phyloP scores from a whole-genome alignment of 2,888 invertebrate species.

The Scaeva pyrastri region DNA sequence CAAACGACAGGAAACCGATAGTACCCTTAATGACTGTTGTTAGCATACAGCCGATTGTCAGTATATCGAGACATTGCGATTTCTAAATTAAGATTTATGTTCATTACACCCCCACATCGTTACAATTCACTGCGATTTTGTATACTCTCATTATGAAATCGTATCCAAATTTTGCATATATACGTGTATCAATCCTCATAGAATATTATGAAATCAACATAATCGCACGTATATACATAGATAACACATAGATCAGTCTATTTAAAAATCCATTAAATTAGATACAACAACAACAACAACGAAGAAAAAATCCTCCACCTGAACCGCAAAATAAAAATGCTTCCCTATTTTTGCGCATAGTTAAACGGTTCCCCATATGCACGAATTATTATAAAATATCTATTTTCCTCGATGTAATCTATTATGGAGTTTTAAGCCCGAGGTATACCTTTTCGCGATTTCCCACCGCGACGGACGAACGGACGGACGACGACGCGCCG shows the following conservation, averaged over 20 bases:
- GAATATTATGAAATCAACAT: slow-evolving; percentile 7
- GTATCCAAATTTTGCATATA: background rate
- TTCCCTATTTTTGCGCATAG: slow-evolving; percentile 33
- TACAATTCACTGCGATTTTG: too few species aligned
- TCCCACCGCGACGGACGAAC: slow-evolving; percentile 8
- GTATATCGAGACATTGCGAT: too few species aligned
- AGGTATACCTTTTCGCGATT: slow-evolving; percentile 22
- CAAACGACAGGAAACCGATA: too few species aligned
- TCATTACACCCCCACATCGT: too few species aligned
- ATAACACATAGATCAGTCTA: slow-evolving; percentile 22
- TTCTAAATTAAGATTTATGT: too few species aligned
- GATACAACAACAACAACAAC: background rate
- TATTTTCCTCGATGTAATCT: slow-evolving; percentile 50
- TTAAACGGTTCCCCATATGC: slow-evolving; percentile 36
- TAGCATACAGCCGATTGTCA: too few species aligned
- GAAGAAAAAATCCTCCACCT: slow-evolving; percentile 38
- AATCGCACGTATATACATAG: background rate
- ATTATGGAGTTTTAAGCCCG: slow-evolving; percentile 44
- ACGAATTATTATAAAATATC: slow-evolving; percentile 47
- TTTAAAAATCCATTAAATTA: slow-evolving; percentile 70
- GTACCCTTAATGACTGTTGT: too few species aligned
- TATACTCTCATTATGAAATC: too few species aligned
- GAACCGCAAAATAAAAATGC: slow-evolving; percentile 37
- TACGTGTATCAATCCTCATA: too few species aligned
- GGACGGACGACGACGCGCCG: too few species aligned